Evolutionary conservation across 2,113 vertebrate genomes (phyloP).

Genomic region (Podiceps cristatus): DNA sequence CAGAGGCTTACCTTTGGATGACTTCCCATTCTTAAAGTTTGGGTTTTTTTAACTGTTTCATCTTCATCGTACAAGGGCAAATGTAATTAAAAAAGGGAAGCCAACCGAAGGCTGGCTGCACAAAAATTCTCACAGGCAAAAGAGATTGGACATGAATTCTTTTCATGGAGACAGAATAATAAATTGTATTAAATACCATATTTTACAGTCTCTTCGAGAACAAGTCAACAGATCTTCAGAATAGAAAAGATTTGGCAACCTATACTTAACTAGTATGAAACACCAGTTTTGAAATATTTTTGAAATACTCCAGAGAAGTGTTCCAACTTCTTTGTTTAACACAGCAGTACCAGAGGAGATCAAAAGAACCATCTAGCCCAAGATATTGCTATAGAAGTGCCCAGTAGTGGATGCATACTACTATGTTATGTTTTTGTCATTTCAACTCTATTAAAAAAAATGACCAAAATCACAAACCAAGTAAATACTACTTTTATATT

Average conservation of each 20-base stretch:
- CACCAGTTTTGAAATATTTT: background rate
- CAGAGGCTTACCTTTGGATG: background rate
- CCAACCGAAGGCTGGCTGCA: background rate
- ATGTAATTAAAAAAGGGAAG: background rate
- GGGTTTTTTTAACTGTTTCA: background rate
- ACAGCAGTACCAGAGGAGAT: background rate
- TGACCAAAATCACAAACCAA: background rate
- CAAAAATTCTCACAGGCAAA: background rate
- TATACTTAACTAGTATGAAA: background rate
- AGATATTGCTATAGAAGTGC: background rate
- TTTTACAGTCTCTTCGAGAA: background rate
- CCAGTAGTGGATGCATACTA: background rate
- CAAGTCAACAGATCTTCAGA: background rate
- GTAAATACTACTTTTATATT: background rate
- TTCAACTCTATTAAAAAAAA: background rate
- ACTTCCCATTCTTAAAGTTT: background rate
- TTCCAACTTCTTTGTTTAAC: background rate
- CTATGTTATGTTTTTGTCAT: background rate
- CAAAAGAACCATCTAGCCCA: background rate
- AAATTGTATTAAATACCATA: background rate
- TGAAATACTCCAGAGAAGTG: background rate
- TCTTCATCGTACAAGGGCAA: background rate
- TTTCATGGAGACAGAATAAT: background rate
- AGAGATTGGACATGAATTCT: background rate
- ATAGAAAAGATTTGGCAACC: background rate